Base-by-base conservation (phyloP, 2,888 invertebrate species). In the Cheilosia impressa region DNA sequence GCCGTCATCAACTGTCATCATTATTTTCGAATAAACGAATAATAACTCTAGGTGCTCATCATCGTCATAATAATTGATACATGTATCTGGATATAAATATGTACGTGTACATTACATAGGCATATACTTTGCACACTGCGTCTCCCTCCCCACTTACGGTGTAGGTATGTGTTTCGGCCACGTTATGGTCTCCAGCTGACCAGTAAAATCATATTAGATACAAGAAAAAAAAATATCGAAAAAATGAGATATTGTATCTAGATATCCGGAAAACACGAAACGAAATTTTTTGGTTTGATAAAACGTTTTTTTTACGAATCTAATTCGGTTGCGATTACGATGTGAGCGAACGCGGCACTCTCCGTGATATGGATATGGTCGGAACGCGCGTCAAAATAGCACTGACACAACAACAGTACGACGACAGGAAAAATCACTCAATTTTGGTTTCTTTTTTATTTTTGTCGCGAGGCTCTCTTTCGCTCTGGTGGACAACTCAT, bases 381-480 rank as follows among this genome's bases (percentile, higher is more conserved):
- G 90, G 89, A 91, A 90, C 92, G 92, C 92, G 91, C 92, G 92
- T 92, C 92, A 91, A 92, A 92, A 91, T 90, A 90, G 89, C 90
- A 92, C 91, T 92, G 92, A 91, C 91, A 91, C 92, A 90, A 91
- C 91, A 91, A 91, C 90, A 91, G 89, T 89, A 89, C 87, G 88
- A 87, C 89, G 88, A 89, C 89, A 88, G 89, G 89, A 90, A 90
- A 90, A 90, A 90, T 90, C 89, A 89, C 90, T 90, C 90, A 89
- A 90, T 81, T 78, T 77, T 81, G 78, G 75, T 83, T 78, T 78
- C 69, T 88, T 78, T 76, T 88, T 76, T 76, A 60, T 41, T 66
- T 63, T 68, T 45, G 17, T 62, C 45, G 38, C 27, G 1, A 31
- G 52, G 47, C 22, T 84, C 66, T 78, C 60, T 63, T 68, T 80